Base-by-base conservation (phyloP, 2,797 vertebrate species). In the Rhynchotus rufescens region DNA sequence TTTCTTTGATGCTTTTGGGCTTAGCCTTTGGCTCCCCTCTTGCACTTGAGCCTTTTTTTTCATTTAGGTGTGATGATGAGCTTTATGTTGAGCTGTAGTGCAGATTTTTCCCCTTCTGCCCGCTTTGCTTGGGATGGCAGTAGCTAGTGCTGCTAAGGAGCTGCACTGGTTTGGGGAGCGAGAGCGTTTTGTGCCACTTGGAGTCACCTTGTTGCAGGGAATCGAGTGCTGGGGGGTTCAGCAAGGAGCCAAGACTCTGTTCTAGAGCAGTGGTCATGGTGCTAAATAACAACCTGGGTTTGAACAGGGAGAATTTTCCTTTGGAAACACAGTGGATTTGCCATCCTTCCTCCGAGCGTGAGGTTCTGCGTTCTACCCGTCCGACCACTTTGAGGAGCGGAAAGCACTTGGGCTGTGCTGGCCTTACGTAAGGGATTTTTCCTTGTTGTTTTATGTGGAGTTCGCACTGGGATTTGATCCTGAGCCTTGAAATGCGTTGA, bases 101-200 rank as follows among this genome's bases (percentile, higher is more conserved):
- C 5, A 32, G 21, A 8, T 67, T 92, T 68, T 30, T 12, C 38
- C 9, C 6, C 16, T 9, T 7, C 47, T 77, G 61, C 36, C 14
- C 2, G 4, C n/a, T 67, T 42, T 32, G n/a, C 15, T 69, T 36
- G 36, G 30, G 51, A 40, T n/a, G 62, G 38, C 57, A 59, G 64
- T 47, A 45, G 65, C 57, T 81, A 3, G 0, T 25, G 19, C 1
- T 12, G 25, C 6, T 62, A 77, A 52, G 61, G 65, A 67, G 49
- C 51, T 64, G 51, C 0, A 0, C 13, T 10, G 1, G 52, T 79
- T 85, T 74, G 0, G 1, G 13, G 28, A 73, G 38, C 12, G 72
- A 19, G 73, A 82, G 38, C n/a, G 30, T 32, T 49, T 49, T 12
- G 19, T 25, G 54, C 20, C 7, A 6, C 16, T 61, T 51, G 45